Conservation (phyloP, 2,113 vertebrate species). For the Hylia prasina region DNA sequence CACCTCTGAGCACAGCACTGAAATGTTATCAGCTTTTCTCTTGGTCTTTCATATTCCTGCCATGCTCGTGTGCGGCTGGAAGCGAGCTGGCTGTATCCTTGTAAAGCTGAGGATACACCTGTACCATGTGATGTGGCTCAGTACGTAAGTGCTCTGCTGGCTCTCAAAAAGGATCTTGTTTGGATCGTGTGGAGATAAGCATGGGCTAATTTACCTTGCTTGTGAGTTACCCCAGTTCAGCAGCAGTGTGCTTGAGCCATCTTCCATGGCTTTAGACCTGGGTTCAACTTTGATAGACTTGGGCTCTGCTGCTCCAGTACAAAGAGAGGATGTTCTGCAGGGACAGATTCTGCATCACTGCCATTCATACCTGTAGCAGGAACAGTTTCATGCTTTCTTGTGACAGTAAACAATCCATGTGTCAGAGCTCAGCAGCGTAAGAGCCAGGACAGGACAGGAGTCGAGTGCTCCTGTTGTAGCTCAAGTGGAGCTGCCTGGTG, state of each 20-base stretch:
- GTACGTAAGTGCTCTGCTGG: not conserved
- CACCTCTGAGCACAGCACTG: not conserved
- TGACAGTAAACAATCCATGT: not conserved
- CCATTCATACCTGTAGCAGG: not conserved
- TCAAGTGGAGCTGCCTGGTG: not conserved
- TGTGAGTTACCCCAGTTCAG: not conserved
- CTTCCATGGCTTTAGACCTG: not conserved
- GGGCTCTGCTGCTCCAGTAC: not conserved
- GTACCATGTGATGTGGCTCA: rapidly evolving
- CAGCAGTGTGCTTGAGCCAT: not conserved
- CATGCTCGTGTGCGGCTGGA: rapidly evolving
- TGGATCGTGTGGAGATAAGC: not conserved
- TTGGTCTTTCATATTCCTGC: not conserved
- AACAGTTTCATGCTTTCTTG: not conserved
- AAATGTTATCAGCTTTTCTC: not conserved
- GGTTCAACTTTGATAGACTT: not conserved
- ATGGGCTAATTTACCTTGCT: not conserved
- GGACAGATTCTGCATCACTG: not conserved
- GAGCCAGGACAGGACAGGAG: not conserved
- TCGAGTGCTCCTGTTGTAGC: not conserved
- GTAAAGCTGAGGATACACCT: not conserved
- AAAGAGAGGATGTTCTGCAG: not conserved
- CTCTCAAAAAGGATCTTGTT: not conserved
- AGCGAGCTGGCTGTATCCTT: not conserved
- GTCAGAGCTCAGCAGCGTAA: not conserved